A percentile compares a stretch with the other conserved stretches of the same genome.
phyloP scores from a whole-genome alignment of 2,888 invertebrate genomes.

The Spodoptera picta region DNA sequence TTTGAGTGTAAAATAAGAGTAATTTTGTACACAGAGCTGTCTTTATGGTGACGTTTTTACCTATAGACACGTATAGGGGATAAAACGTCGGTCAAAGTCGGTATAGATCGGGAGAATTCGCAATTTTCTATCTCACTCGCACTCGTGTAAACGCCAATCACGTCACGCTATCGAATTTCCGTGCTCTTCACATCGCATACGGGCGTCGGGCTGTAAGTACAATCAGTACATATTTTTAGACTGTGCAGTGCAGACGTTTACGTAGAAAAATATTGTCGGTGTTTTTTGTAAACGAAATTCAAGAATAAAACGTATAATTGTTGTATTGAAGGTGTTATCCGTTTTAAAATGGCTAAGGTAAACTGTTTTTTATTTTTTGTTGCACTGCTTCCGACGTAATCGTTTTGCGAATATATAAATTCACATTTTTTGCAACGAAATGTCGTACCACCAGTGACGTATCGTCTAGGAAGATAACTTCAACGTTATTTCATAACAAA shows the following conservation, averaged over 20 bases:
- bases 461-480: constrained; percentile 47
- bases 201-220: constrained; percentile 76
- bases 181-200: constrained; percentile 53
- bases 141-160: constrained; percentile 57
- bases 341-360: constrained; percentile 82
- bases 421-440: constrained; percentile 34
- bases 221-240: constrained; percentile 83
- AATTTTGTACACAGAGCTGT: constrained; percentile 26
- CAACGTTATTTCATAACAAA: constrained; percentile 28
- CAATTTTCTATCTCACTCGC: constrained; percentile 61
- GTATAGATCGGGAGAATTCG: constrained; percentile 57
- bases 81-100: constrained; percentile 62
- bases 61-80: constrained; percentile 56
- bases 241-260: constrained; percentile 69
- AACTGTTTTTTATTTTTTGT: constrained; percentile 54
- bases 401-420: constrained; percentile 28
- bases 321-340: constrained; percentile 54
- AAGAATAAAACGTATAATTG: constrained; percentile 63
- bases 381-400: not conserved
- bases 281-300: constrained; percentile 74
- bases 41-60: constrained; percentile 36
- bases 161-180: constrained; percentile 82
- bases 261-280: constrained; percentile 60
- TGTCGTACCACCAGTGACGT: constrained; percentile 56
- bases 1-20: constrained; percentile 9